Evolutionary conservation across 2,797 vertebrate species (phyloP), one percentile per base, ranked within the genome.

Genomic region (Schizopygopsis pylzovi): DNA sequence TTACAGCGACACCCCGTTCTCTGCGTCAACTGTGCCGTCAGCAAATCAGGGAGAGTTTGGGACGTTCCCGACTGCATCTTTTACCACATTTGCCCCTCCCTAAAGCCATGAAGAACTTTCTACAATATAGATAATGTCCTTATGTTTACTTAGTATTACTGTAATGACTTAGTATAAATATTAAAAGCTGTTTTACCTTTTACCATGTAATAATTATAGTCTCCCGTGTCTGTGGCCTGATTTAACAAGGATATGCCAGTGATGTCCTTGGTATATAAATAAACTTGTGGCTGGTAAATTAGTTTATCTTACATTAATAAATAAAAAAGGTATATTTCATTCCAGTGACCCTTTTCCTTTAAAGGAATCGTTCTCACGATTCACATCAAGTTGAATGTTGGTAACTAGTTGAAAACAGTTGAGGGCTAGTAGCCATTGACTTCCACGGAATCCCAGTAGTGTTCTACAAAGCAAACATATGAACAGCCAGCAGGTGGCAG

Each of bases 1-100:
- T 87, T 90, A 67, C 85, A 99, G 98, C 96, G 0, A 97, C 96
- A 2, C 98, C 98, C 0, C 94, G 95, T 59, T 95, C 96, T 87
- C 96, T 99, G 72, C 95, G 94, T 90, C 97, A 97, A 87, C 93
- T 98, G 61, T 99, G 98, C 87, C 95, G 98, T 87, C 96, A 98
- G 78, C 86, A 94, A 90, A 97, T 99, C 93, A 94, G 98, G 87
- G 95, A 88, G 83, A 96, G 92, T 81, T 91, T 98, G 6, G 97
- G 98, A 86, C 95, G 95, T 47, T 91, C 96, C 54, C 93, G 97
- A 86, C 93, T 99, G 41, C 96, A 97, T 86, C 96, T 98, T 43
- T 93, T 99, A 72, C 94, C 95, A 70, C 96, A 97, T 79, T 96
- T 99, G 11, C 97, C 97, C 83, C 84, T 99, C 88, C 98, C 98